Conservation (phyloP, 2,797 vertebrate species). For the Adelosebastes latens region DNA sequence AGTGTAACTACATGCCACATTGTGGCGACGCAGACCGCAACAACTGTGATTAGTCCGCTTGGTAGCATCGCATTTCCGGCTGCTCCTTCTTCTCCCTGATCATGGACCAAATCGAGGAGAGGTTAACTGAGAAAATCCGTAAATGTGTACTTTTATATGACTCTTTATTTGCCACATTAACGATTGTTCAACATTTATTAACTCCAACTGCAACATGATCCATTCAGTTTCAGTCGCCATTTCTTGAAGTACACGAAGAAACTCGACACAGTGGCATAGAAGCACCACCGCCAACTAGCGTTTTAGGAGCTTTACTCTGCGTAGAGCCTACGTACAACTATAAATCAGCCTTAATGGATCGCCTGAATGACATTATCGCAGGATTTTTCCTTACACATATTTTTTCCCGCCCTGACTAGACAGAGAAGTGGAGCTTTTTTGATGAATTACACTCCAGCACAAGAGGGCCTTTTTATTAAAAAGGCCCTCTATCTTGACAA, state of each 20-base stretch:
- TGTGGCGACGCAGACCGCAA: no score
- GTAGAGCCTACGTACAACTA: background rate
- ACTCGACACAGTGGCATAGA: background rate
- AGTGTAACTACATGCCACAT: no score
- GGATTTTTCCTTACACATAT: slow-evolving; percentile 29
- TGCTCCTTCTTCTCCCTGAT: no score
- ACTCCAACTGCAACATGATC: no score
- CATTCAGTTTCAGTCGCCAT: no score
- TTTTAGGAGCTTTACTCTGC: background rate
- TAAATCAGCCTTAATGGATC: slow-evolving; percentile 29
- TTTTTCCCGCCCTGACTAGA: slow-evolving; percentile 37
- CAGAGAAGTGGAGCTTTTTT: slow-evolving; percentile 12
- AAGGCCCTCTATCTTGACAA: slow-evolving; percentile 68
- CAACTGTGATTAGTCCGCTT: no score
- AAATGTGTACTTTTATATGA: no score
- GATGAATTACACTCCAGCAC: slow-evolving; percentile 49
- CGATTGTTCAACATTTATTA: no score
- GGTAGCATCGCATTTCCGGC: no score
- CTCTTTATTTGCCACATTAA: no score
- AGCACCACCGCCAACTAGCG: background rate
- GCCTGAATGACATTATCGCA: slow-evolving; percentile 37
- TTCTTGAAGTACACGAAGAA: background rate
- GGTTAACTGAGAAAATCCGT: no score
- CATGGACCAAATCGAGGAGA: no score
- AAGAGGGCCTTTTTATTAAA: slow-evolving; percentile 52